Conservation (phyloP, 2,113 vertebrate species). For the Paratilapia polleni region DNA sequence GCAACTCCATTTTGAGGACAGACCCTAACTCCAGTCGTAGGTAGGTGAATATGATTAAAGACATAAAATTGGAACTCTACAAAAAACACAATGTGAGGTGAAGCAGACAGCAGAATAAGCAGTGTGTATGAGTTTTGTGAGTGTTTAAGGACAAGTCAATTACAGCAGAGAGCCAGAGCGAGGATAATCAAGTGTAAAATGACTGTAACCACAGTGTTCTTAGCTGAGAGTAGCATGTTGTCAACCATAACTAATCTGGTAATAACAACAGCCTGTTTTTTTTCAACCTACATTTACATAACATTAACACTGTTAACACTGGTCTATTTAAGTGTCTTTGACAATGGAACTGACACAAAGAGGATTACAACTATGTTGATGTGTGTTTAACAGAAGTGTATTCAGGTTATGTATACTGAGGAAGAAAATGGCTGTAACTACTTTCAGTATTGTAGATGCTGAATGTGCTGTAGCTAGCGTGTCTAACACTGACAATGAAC, state of each 20-base stretch:
- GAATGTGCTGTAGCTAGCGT: not conserved
- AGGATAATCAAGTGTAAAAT: slow-evolving; percentile 51
- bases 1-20: too few relatives aligned
- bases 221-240: slow-evolving; percentile 8
- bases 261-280: slow-evolving; percentile 29
- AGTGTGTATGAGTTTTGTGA: not conserved
- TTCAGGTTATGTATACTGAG: not conserved
- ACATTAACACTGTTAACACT: slow-evolving; percentile 36
- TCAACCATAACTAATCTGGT: slow-evolving; percentile 56
- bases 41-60: not conserved
- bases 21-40: too few relatives aligned
- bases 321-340: not conserved
- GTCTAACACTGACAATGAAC: not conserved
- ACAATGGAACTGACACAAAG: not conserved
- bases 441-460: slow-evolving; percentile 7
- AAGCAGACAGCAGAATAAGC: not conserved
- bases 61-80: not conserved
- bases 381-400: not conserved
- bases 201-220: slow-evolving; percentile 23
- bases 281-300: slow-evolving; percentile 37
- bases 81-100: not conserved
- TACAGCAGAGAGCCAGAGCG: slow-evolving; percentile 15
- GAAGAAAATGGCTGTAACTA: slow-evolving; percentile 19
- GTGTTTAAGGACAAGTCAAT: slow-evolving; percentile 19
- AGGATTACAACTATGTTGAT: not conserved